Evolutionary conservation across 2,888 invertebrate genomes (phyloP).

Genomic region (Ceratothoa steindachneri): DNA sequence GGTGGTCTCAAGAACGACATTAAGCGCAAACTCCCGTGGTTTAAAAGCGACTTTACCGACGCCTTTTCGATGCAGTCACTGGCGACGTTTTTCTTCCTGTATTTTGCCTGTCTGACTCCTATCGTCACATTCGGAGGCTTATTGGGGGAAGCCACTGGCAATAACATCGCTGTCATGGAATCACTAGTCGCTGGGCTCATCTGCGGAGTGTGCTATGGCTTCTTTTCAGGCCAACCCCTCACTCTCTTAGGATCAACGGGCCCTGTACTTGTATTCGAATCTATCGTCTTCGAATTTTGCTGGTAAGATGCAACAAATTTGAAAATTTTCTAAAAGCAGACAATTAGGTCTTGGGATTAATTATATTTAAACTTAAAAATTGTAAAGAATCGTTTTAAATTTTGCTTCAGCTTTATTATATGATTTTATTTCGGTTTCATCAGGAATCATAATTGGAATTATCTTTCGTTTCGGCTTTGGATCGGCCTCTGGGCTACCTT

Average conservation of each 20-base stretch:
- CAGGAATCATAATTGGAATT: slow-evolving; percentile 76
- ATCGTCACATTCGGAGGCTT: slow-evolving; percentile 99
- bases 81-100: slow-evolving; percentile 94
- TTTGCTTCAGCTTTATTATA: too few relatives aligned
- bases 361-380: neutral
- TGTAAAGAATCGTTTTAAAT: neutral
- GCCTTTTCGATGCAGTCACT: slow-evolving; percentile 86
- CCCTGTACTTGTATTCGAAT: slow-evolving; percentile 94
- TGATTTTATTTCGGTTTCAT: too few relatives aligned
- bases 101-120: slow-evolving; percentile 94
- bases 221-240: slow-evolving; percentile 91
- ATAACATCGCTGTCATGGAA: slow-evolving; percentile 73
- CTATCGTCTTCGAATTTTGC: slow-evolving; percentile 94
- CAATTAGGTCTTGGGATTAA: neutral
- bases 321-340: slow-evolving; percentile 2
- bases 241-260: slow-evolving; percentile 94
- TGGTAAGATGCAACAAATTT: too few relatives aligned
- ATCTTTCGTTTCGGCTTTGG: slow-evolving; percentile 92
- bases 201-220: slow-evolving; percentile 88
- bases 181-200: slow-evolving; percentile 66
- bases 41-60: slow-evolving; percentile 57
- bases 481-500: slow-evolving; percentile 92
- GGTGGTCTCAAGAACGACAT: slow-evolving; percentile 59
- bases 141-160: slow-evolving; percentile 87
- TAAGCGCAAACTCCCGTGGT: slow-evolving; percentile 57